phyloP scores from a whole-genome alignment of 2,797 vertebrate species.

The Gallinago stenura region DNA sequence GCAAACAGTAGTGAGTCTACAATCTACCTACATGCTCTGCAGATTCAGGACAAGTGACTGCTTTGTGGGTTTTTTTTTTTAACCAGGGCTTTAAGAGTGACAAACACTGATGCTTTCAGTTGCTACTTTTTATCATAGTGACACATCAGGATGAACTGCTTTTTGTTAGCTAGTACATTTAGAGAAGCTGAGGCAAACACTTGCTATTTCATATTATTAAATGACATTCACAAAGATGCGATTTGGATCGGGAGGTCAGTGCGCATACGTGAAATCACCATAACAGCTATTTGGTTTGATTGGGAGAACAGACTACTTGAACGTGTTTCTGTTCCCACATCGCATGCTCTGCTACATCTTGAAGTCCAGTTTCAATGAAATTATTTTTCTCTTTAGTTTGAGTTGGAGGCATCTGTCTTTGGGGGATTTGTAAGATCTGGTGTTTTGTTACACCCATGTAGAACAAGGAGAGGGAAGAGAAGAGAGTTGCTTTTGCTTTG shows the following conservation, averaged over 20 bases:
- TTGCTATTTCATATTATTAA: not conserved
- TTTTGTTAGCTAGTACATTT: not conserved
- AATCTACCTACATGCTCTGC: not conserved
- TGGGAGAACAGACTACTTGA: not conserved
- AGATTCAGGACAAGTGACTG: not conserved
- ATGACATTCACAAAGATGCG: not conserved
- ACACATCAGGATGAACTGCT: not conserved
- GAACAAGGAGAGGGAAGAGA: not conserved
- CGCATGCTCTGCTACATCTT: not conserved
- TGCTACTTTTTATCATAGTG: not conserved
- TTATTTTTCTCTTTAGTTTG: not conserved
- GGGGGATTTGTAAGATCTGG: not conserved
- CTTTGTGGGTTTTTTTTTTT: not conserved
- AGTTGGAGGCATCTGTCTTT: not conserved
- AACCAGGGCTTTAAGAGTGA: not conserved
- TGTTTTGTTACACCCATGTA: not conserved
- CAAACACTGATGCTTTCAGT: not conserved
- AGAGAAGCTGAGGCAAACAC: not conserved
- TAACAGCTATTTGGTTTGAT: not conserved
- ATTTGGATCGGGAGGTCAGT: not conserved
- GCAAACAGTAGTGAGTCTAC: not conserved
- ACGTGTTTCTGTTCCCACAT: not conserved
- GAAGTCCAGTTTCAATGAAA: not conserved
- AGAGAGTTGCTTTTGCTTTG: not conserved
- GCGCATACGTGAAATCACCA: not conserved